These are phyloP conservation scores for Chelonus insularis DNA, from an alignment of 1,140 invertebrate genomes.

Conservation along the genomic window DNA sequence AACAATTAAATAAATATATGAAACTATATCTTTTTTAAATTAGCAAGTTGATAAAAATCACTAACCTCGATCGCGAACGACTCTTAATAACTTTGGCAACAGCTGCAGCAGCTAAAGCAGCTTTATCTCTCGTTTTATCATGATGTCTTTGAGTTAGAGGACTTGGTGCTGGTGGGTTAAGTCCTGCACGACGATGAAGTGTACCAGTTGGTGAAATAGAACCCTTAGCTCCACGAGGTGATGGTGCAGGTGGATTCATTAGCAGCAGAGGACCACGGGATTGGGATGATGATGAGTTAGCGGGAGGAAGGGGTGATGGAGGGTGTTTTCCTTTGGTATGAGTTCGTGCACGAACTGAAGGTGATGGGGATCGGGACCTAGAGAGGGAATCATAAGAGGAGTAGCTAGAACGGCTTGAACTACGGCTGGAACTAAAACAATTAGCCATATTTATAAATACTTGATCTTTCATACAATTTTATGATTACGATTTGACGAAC, in stretches of 20 bases:
- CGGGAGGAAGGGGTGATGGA: constrained; percentile 43
- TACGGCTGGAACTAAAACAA: constrained; percentile 61
- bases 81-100: constrained; percentile 58
- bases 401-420: constrained; percentile 61
- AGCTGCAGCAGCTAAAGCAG: constrained; percentile 50
- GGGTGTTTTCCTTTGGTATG: constrained; percentile 49
- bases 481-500: too few species aligned
- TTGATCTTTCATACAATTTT: too few species aligned
- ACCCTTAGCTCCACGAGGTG: constrained; percentile 54
- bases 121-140: constrained; percentile 51
- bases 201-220: constrained; percentile 51
- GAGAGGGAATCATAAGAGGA: constrained; percentile 63
- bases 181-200: constrained; percentile 53
- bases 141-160: constrained; percentile 50
- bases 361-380: constrained; percentile 62
- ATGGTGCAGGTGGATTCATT: constrained; percentile 73
- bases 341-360: constrained; percentile 51
- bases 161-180: constrained; percentile 55
- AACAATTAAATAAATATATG: constrained; percentile 4
- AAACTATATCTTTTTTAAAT: too few species aligned
- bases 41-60: too few species aligned
- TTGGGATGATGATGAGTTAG: constrained; percentile 35
- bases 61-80: constrained; percentile 55
- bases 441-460: constrained; percentile 21
- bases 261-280: constrained; percentile 62